Percentiles rank a stretch among this genome's conserved stretches.
Evolutionary conservation across 1,140 invertebrate species (phyloP).

Genomic region (Anagrus nilaparvatae): DNA sequence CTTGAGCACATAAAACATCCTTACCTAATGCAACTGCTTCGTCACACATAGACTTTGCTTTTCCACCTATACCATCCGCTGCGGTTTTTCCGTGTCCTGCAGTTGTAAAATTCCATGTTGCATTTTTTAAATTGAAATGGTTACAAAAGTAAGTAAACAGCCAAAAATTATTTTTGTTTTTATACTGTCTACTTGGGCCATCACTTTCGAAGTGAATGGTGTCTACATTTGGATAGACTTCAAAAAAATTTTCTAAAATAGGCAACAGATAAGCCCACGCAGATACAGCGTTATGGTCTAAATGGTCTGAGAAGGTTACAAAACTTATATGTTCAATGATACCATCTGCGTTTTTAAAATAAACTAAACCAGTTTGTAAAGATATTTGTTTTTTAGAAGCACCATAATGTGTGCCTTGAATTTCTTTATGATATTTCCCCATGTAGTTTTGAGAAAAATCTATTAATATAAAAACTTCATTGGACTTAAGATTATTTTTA

Average conservation of each 20-base stretch:
- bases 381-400: conserved; percentile 12
- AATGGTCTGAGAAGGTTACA: neutral
- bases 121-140: conserved; percentile 8
- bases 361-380: conserved; percentile 11
- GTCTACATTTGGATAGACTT: neutral
- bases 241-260: neutral
- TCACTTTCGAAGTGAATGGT: conserved; percentile 11
- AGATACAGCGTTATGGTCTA: neutral
- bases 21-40: conserved; percentile 5
- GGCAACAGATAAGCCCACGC: neutral
- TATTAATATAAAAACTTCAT: conserved; percentile 5
- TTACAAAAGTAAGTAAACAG: conserved; percentile 9
- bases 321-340: neutral
- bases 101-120: conserved; percentile 13
- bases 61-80: conserved; percentile 14
- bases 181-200: conserved; percentile 14
- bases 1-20: conserved; percentile 11
- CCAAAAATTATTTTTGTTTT: conserved; percentile 12
- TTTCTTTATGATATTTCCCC: conserved; percentile 9
- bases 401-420: conserved; percentile 11
- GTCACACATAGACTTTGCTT: conserved; percentile 10
- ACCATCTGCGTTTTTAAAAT: neutral
- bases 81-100: conserved; percentile 14
- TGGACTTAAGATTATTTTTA: conserved; percentile 3
- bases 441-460: conserved; percentile 13